Base-by-base conservation (phyloP, 2,797 vertebrate genomes). In the Falco rusticolus region DNA sequence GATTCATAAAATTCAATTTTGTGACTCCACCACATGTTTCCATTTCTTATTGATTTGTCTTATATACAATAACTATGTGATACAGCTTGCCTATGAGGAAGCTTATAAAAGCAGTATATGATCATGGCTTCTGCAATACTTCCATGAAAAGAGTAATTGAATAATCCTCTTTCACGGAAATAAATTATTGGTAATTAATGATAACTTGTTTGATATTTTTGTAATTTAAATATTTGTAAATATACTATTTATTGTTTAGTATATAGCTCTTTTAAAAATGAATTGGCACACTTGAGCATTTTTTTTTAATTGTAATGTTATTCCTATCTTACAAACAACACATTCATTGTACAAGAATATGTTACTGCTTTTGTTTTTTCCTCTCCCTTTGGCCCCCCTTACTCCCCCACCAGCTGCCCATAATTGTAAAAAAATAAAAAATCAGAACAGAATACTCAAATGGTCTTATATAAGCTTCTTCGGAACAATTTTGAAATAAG, bases 341-440 rank as follows among this genome's bases (percentile, higher is more conserved):
- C 6, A 7, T 33, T 63, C 1, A 28, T 76, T 78, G 83, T 70
- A 53, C 14, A 72, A 15, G 5, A 63, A 76, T 0, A 1, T 7
- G 2, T 90, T 57, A 39, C 5, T 31, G 24, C 6, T 72, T 48
- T 25, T 65, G 3, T 8, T 78, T 81, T 45, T 75, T 15, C 19
- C 3, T 60, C 16, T 53, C 66, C 21, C 22, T 15, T 80, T 43
- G 29, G 1, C 2, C 16, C 3, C 3, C 8, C 6, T 47, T 3
- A 34, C 2, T 33, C 5, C 13, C 18, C 2, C 9, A 10, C 37
- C 0, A 0, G 28, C 15, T 39, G 33, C 6, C 33, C 11, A 26
- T 37, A 84, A 41, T 3, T 54, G 9, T 59, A 61, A 41, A 80
- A 63, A 53, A n/a, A 16, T 1, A 10, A 18, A 26, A 29, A 54